A percentile compares a stretch with the other conserved stretches of the same genome.
Conservation (phyloP, 2,888 invertebrate genomes). For the Tetanocera ferruginea region DNA sequence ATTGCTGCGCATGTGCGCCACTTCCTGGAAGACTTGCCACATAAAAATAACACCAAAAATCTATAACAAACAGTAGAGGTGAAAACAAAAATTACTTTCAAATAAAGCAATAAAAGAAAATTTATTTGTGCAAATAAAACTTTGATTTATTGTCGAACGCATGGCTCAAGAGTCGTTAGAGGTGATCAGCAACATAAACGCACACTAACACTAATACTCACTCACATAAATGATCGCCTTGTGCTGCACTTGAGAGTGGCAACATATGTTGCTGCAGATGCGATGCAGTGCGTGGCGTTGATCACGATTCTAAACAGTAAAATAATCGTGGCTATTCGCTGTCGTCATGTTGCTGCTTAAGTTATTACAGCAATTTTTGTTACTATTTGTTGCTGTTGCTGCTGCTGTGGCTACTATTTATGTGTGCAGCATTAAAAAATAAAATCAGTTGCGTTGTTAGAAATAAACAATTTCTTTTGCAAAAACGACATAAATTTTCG, state of each 20-base stretch:
- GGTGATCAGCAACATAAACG: slow-evolving; percentile 2
- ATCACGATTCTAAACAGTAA: slow-evolving; percentile 20
- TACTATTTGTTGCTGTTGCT: slow-evolving; percentile 26
- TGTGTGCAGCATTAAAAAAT: slow-evolving; percentile 29
- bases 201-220: slow-evolving; percentile 27
- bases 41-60: slow-evolving; percentile 27
- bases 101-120: slow-evolving; percentile 67
- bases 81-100: slow-evolving; percentile 52
- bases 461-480: background rate
- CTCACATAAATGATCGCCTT: background rate
- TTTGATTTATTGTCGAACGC: slow-evolving; percentile 67
- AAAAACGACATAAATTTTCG: no score
- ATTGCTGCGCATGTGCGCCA: slow-evolving; percentile 31
- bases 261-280: no score
- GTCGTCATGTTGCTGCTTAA: slow-evolving; percentile 11
- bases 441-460: background rate
- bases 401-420: slow-evolving; percentile 17
- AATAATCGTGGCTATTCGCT: background rate
- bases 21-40: slow-evolving; percentile 46
- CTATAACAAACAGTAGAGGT: slow-evolving; percentile 13
- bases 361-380: slow-evolving; percentile 9
- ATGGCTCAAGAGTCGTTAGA: slow-evolving; percentile 60
- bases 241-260: background rate
- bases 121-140: slow-evolving; percentile 69
- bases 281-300: background rate